phyloP scores from a whole-genome alignment of 2,113 vertebrate species.

The Paralichthys olivaceus region DNA sequence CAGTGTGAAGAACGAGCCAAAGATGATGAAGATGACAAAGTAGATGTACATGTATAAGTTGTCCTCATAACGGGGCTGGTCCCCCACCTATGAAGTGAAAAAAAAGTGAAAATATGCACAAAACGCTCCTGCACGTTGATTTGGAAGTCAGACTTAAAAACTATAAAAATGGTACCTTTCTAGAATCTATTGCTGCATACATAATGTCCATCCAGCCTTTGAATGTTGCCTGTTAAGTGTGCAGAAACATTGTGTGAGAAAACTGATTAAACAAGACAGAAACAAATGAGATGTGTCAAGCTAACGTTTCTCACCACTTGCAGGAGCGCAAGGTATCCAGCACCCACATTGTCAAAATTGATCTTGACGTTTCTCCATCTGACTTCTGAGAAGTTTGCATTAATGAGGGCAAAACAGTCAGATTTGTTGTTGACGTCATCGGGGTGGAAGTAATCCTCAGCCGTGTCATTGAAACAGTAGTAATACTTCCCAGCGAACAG shows the following conservation, averaged over 20 bases:
- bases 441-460: conserved; percentile 82
- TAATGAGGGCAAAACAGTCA: conserved; percentile 86
- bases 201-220: conserved; percentile 99
- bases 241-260: conserved; percentile 17
- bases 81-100: conserved; percentile 79
- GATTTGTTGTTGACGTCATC: conserved; percentile 90
- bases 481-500: conserved; percentile 98
- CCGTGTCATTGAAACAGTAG: conserved; percentile 93
- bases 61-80: conserved; percentile 95
- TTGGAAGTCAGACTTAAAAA: not conserved
- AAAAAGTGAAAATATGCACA: not conserved
- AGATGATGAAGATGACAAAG: conserved; percentile 99
- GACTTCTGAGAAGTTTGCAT: conserved; percentile 85
- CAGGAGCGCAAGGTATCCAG: conserved; percentile 95
- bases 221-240: conserved; percentile 90
- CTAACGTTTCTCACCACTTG: conserved; percentile 88
- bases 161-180: conserved; percentile 83
- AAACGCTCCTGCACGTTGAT: not conserved
- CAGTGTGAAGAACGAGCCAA: conserved; percentile 98
- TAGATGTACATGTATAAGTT: conserved; percentile 99
- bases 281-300: not conserved
- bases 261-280: not conserved
- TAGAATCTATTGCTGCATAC: conserved; percentile 98
- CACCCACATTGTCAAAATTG: conserved; percentile 98
- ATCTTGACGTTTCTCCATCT: conserved; percentile 99